Evolutionary conservation across 2,888 invertebrate species (phyloP), one percentile per base, ranked within the genome.

Genomic region (Anoncus sp.): DNA sequence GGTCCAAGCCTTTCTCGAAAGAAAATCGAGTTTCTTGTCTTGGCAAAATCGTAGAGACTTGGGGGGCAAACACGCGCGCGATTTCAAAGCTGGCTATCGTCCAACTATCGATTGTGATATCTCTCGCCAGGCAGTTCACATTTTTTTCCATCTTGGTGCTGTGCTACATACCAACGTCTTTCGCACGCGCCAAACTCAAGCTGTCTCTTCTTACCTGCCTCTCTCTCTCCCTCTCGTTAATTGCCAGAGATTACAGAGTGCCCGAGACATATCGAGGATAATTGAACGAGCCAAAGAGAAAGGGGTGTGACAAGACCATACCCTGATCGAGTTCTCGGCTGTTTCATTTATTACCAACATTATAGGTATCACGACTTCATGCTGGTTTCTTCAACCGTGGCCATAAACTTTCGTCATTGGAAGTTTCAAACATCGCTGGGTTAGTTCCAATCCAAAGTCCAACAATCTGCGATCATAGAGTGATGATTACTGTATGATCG

Each of bases 151-250:
- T 75, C 66, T 55, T 38, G 14, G 60, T 40, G 6, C 24, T 51
- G n/a, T n/a, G n/a, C n/a, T n/a, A n/a, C 45, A 35, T 45, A 20
- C 57, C 27, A 86, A 89, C 69, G 69, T 69, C 73, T 45, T 51
- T 53, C 63, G 51, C 73, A 73, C 51, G 38, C 67, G 86, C 85
- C 84, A 83, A 85, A 86, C 87, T 86, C 86, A 83, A 83, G 83
- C 84, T 82, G 82, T 83, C 84, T 82, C 83, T 82, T 81, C 51
- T n/a, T 70, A 7, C 53, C 22, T 45, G 24, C 53, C 43, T 60
- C n/a, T 20, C 14, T 22, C 38, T 62, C 27, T 67, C 22, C 55
- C 45, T 40, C 43, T 60, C 75, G 67, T 75, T 80, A 77, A 77
- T 75, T 77, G 49, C 66, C 4, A 49, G 49, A 73, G 72, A 77